phyloP scores from a whole-genome alignment of 2,113 vertebrate species.

The Apaloderma vittatum region DNA sequence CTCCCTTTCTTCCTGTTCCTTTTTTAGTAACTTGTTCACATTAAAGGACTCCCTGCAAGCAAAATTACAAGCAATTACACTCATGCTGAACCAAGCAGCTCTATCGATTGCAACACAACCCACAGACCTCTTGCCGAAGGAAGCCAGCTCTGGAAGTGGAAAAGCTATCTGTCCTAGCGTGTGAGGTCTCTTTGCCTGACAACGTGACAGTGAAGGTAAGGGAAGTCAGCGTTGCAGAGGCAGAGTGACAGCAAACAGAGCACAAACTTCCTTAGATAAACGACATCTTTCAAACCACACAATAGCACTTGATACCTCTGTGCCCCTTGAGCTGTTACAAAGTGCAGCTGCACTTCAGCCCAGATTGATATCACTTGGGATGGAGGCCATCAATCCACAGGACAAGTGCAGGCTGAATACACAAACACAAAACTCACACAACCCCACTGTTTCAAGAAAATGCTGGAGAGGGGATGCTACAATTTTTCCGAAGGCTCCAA shows the following conservation, averaged over 20 bases:
- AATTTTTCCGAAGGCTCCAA: neutral
- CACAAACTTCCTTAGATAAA: conserved; percentile 69
- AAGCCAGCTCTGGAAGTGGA: conserved; percentile 8
- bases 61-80: neutral
- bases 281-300: conserved; percentile 39
- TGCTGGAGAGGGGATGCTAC: neutral
- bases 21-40: neutral
- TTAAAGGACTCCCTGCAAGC: neutral
- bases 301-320: conserved; percentile 59
- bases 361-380: conserved; percentile 30
- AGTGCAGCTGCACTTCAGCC: conserved; percentile 65
- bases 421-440: conserved; percentile 5
- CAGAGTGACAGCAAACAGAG: conserved; percentile 70
- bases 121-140: neutral
- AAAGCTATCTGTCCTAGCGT: conserved; percentile 10
- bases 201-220: neutral
- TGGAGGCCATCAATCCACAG: conserved; percentile 45
- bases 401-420: conserved; percentile 26
- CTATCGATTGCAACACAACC: neutral
- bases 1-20: neutral
- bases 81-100: neutral
- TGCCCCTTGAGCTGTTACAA: conserved; percentile 61
- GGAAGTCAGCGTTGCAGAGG: neutral
- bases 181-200: conserved; percentile 58
- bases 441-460: neutral